Percentiles rank a stretch among this genome's conserved stretches.
phyloP scores from a whole-genome alignment of 1,140 invertebrate species.

The Zaprionus tsacasi region DNA sequence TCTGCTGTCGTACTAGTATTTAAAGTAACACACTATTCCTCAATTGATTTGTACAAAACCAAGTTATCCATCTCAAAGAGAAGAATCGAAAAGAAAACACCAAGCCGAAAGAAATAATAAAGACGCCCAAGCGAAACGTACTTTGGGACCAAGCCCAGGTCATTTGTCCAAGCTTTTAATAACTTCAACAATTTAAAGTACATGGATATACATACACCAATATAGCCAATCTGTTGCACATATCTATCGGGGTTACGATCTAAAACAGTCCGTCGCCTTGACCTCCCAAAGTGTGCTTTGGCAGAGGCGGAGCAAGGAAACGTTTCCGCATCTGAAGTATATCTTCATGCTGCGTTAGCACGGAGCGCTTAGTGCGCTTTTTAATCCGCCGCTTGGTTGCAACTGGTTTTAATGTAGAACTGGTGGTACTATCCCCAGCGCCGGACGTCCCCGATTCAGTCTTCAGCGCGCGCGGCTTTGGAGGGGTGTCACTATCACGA shows the following conservation, averaged over 20 bases:
- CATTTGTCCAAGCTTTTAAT: neutral
- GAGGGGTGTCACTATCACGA: slow-evolving; percentile 45
- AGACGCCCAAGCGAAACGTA: slow-evolving; percentile 6
- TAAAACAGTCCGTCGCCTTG: slow-evolving; percentile 45
- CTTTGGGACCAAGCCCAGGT: slow-evolving; percentile 40
- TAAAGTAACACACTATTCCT: slow-evolving; percentile 25
- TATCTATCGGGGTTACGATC: neutral
- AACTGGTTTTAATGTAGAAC: neutral
- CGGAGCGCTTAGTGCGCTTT: slow-evolving; percentile 51
- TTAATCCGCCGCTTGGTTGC: slow-evolving; percentile 40
- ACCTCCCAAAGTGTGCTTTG: slow-evolving; percentile 9
- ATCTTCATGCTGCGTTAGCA: slow-evolving; percentile 28
- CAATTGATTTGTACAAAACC: slow-evolving; percentile 38
- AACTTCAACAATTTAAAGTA: neutral
- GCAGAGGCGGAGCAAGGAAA: neutral
- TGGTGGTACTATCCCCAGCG: neutral
- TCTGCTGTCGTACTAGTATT: slow-evolving; percentile 63
- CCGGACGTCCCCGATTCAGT: neutral
- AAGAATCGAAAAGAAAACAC: slow-evolving; percentile 5
- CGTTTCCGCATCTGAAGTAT: slow-evolving; percentile 49
- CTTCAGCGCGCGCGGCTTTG: neutral
- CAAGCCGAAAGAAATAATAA: slow-evolving; percentile 13
- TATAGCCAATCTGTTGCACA: neutral
- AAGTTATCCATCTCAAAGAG: slow-evolving; percentile 10
- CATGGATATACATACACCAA: slow-evolving; percentile 1